A percentile compares a stretch with the other conserved stretches of the same genome.
Conservation (phyloP, 2,797 vertebrate genomes). For the Danio tinwini region DNA sequence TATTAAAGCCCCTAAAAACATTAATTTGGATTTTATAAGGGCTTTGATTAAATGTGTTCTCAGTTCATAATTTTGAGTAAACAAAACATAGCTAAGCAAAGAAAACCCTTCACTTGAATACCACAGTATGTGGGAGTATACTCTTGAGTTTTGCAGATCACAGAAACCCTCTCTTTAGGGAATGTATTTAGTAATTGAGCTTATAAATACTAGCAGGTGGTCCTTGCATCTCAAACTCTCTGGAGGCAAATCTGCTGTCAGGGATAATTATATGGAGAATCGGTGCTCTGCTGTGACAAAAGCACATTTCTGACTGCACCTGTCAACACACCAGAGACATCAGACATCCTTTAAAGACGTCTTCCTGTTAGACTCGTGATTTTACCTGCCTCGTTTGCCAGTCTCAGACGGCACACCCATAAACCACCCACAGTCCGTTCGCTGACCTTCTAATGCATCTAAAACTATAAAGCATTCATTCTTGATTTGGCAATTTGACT, state of each 20-base stretch:
- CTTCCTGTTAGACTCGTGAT: slow-evolving; percentile 11
- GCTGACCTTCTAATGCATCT: background rate
- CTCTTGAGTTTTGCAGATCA: background rate
- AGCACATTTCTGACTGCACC: slow-evolving; percentile 21
- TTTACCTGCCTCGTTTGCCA: slow-evolving; percentile 7
- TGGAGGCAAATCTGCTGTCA: slow-evolving; percentile 47
- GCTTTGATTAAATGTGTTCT: background rate
- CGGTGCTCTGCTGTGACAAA: slow-evolving; percentile 35
- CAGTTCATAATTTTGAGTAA: background rate
- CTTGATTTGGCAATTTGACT: background rate
- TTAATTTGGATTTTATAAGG: too few relatives aligned
- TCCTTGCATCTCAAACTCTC: slow-evolving; percentile 32
- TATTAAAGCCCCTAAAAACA: too few relatives aligned
- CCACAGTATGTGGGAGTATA: background rate
- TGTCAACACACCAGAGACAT: slow-evolving; percentile 38
- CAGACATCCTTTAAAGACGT: slow-evolving; percentile 24
- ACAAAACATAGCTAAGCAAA: slow-evolving; percentile 20
- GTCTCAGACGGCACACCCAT: background rate
- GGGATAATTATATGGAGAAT: slow-evolving; percentile 49
- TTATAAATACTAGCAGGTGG: slow-evolving; percentile 54
- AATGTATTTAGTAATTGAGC: slow-evolving; percentile 14
- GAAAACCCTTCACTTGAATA: slow-evolving; percentile 17
- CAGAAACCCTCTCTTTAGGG: slow-evolving; percentile 8
- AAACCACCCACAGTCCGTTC: background rate
- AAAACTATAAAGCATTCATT: background rate